Conservation (phyloP, 2,113 vertebrate species). For the Dipodomys ordii region DNA sequence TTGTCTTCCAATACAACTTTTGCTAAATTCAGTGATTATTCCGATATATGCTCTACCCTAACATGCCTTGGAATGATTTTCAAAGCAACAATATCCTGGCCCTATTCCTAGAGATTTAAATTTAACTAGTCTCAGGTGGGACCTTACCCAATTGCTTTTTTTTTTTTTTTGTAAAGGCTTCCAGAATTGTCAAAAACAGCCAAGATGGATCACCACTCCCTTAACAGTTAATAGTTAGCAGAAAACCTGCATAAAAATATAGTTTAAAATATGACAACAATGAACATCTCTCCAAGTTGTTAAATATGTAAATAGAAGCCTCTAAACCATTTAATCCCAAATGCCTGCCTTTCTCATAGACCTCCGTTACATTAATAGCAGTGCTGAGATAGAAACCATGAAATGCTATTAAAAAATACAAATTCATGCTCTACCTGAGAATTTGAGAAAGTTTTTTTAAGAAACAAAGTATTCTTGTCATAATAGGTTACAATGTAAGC, state of each 20-base stretch:
- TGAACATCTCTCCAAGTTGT: background rate
- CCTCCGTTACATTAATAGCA: conserved; percentile 51
- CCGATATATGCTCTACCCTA: background rate
- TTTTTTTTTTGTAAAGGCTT: background rate
- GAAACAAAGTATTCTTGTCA: conserved; percentile 19
- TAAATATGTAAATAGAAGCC: conserved; percentile 49
- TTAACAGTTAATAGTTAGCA: background rate
- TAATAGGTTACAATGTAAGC: conserved; percentile 55
- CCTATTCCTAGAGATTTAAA: background rate
- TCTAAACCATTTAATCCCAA: conserved; percentile 36
- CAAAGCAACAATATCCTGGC: background rate
- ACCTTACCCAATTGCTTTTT: background rate
- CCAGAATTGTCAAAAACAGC: background rate
- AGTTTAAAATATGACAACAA: background rate
- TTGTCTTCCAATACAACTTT: background rate
- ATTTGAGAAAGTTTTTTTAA: conserved; percentile 17
- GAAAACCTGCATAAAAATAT: conserved; percentile 36
- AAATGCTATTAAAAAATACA: conserved; percentile 50
- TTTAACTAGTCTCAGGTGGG: background rate
- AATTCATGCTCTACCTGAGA: conserved; percentile 13
- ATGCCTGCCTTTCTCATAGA: background rate
- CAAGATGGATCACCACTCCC: background rate
- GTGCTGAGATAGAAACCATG: conserved; percentile 61
- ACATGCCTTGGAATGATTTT: background rate
- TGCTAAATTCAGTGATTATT: background rate